Percentiles rank a stretch among this genome's conserved stretches.
phyloP scores from a whole-genome alignment of 35 echinoderm and acorn worm species.

The Heliocidaris erythrogramma region DNA sequence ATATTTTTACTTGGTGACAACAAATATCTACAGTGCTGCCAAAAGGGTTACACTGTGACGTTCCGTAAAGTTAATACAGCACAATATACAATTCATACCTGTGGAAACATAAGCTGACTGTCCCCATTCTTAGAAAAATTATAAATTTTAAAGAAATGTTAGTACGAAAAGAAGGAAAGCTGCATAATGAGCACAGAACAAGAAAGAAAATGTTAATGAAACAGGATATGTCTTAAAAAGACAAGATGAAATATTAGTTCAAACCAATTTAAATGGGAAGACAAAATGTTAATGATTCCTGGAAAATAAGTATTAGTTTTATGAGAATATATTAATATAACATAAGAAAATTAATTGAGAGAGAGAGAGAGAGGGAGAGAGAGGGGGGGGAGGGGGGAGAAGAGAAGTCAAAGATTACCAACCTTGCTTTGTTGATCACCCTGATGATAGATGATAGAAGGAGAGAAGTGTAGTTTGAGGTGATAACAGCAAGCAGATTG shows the following conservation, averaged over 20 bases:
- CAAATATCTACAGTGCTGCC: too few relatives aligned
- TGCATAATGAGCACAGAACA: neutral
- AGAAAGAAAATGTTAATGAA: neutral
- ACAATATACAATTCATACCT: conserved; percentile 3
- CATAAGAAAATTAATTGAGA: neutral
- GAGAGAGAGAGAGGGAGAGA: neutral
- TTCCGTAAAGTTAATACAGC: too few relatives aligned
- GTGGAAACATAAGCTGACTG: neutral
- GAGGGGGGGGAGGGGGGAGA: neutral
- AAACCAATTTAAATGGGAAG: neutral
- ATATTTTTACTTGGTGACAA: too few relatives aligned
- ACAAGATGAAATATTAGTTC: neutral
- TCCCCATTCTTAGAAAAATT: neutral
- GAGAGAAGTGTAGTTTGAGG: conserved; percentile 81
- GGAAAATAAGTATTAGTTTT: neutral
- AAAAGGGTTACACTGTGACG: too few relatives aligned
- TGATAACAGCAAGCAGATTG: conserved; percentile 80
- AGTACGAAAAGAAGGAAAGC: neutral
- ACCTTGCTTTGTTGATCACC: neutral
- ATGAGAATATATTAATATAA: neutral
- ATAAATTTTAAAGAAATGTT: neutral
- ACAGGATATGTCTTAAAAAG: neutral
- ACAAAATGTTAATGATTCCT: neutral
- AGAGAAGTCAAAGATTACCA: conserved; percentile 17
- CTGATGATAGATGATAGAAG: conserved; percentile 58